Percentiles rank a stretch among this genome's conserved stretches.
Evolutionary conservation across 2,888 invertebrate genomes (phyloP).

Genomic region (Phorcus lineatus): DNA sequence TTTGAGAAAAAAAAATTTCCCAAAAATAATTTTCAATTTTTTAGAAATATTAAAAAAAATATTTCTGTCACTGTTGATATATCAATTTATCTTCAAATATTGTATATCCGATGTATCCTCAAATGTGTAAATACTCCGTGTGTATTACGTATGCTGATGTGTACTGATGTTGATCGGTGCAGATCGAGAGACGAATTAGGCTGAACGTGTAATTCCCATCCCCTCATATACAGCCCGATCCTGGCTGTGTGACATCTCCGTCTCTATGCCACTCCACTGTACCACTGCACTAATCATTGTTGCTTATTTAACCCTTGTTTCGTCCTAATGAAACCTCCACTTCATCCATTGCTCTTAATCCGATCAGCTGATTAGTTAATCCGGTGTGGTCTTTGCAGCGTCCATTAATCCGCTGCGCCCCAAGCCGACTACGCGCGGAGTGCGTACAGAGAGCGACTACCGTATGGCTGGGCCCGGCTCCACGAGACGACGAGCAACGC

Average conservation of each 20-base stretch:
- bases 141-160: too few species aligned
- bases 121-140: too few species aligned
- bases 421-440: neutral
- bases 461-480: neutral
- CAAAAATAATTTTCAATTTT: neutral
- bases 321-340: conserved; percentile 4
- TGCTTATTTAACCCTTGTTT: neutral
- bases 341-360: neutral
- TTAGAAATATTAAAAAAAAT: too few species aligned
- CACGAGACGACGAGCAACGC: neutral
- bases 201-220: neutral
- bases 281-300: neutral
- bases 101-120: too few species aligned
- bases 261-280: neutral
- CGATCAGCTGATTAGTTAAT: conserved; percentile 23
- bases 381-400: neutral
- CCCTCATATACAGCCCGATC: conserved; percentile 1
- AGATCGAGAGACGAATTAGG: neutral
- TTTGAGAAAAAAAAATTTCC: conserved; percentile 1
- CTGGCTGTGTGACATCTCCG: neutral
- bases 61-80: too few species aligned
- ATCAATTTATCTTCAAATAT: too few species aligned
- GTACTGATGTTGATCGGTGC: too few species aligned
- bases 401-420: neutral
- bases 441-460: neutral